Conservation (phyloP, 2,113 vertebrate genomes). For the Galemys pyrenaicus region DNA sequence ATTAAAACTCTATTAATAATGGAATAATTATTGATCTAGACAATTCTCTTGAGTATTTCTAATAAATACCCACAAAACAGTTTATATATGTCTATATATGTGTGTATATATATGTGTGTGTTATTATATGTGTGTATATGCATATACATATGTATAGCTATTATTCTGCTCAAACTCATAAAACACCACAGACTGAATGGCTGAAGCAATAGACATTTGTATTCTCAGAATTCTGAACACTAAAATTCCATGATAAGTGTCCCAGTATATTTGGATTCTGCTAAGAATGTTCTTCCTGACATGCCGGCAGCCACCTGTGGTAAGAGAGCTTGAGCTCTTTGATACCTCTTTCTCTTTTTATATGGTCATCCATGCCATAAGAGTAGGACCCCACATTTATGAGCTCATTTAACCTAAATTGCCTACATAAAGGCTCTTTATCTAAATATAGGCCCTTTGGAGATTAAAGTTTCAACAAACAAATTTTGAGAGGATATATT, state of each 20-base stretch:
- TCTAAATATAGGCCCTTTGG: not conserved
- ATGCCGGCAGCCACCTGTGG: not conserved
- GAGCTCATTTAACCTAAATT: not conserved
- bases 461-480: not conserved
- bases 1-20: not conserved
- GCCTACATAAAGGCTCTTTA: not conserved
- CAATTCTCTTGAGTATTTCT: not conserved
- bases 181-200: not conserved
- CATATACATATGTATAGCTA: not conserved
- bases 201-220: not conserved
- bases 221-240: not conserved
- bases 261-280: not conserved
- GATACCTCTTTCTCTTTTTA: not conserved
- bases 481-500: not conserved
- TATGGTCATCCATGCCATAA: not conserved
- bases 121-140: not conserved
- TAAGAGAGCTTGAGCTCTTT: not conserved
- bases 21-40: not conserved
- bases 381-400: not conserved
- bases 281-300: not conserved
- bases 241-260: not conserved
- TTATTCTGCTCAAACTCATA: not conserved
- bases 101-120: not conserved
- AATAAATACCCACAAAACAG: not conserved
- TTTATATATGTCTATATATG: not conserved